Evolutionary conservation across 2,888 invertebrate genomes (phyloP), one percentile per base, ranked within the genome.

Genomic region (Vanessa cardui): DNA sequence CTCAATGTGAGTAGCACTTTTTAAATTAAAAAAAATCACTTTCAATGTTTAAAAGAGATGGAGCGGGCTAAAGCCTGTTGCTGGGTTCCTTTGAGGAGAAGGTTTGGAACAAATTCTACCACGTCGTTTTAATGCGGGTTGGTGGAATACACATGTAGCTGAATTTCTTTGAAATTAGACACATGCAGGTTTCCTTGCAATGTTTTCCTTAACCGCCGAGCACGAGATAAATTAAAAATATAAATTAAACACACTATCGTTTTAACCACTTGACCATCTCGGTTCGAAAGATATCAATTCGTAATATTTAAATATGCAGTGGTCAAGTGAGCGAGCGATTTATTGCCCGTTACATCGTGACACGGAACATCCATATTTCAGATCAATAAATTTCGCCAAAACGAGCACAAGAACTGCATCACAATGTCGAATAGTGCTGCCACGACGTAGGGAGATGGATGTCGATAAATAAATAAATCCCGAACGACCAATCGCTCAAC

Each of bases 401-500:
- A 69, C 64, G 64, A 66, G 70, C 61, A 64, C 67, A 64, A 70
- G 63, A 52, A 54, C 52, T 31, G 68, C 54, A 68, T 64, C 64
- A 60, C 54, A 56, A 60, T 64, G 64, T 60, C 39, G 58, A 65
- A 65, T 68, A 20, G 59, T 49, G 45, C 39, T 58, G 56, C 44
- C 63, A 47, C 71, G 66, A 62, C 66, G 66, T 69, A 69, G 33
- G 71, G 66, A 12, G 65, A 20, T 52, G 18, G 66, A 54, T 66
- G 68, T 66, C 66, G 61, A 62, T 58, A 52, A 47, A 71, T 66
- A 66, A 66, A 71, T 71, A 69, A 71, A 66, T 64, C 64, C 61
- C 54, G 26, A 31, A 18, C 58, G 52, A 62, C 58, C 58, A 58
- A 69, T 71, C 64, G 46, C 52, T 52, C 47, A 58, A 18, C 49